These are phyloP conservation scores for Anarrhichthys ocellatus DNA, from an alignment of 2,113 vertebrate genomes.

Conservation along the genomic window DNA sequence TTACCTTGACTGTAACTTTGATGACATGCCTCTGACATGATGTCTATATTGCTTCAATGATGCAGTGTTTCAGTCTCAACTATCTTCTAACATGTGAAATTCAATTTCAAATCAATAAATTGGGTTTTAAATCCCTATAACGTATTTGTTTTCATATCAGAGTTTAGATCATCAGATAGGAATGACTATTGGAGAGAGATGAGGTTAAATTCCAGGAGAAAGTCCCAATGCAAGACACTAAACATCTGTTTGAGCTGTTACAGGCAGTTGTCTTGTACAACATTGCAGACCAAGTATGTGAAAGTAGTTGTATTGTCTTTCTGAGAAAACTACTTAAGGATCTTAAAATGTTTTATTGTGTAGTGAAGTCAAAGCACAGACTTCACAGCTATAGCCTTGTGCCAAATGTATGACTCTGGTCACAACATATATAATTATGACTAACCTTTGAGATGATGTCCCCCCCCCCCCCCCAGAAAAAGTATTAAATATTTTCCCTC, in stretches of 20 bases:
- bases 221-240: slow-evolving; percentile 37
- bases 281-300: slow-evolving; percentile 13
- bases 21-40: not conserved
- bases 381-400: slow-evolving; percentile 8
- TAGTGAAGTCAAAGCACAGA: slow-evolving; percentile 25
- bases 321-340: not conserved
- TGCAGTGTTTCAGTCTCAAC: slow-evolving; percentile 14
- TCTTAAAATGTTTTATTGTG: slow-evolving; percentile 7
- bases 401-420: slow-evolving; percentile 10
- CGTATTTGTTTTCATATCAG: slow-evolving; percentile 37
- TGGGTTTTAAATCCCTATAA: not conserved
- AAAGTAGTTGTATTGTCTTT: slow-evolving; percentile 11
- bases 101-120: slow-evolving; percentile 30
- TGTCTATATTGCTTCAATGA: not conserved
- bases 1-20: not conserved
- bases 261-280: slow-evolving; percentile 43
- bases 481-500: slow-evolving; percentile 32
- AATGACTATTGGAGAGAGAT: slow-evolving; percentile 20
- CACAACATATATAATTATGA: slow-evolving; percentile 38
- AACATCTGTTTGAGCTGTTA: slow-evolving; percentile 61
- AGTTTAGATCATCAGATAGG: slow-evolving; percentile 31
- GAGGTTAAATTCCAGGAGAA: slow-evolving; percentile 21
- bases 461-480: not conserved
- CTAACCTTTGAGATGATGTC: slow-evolving; percentile 54
- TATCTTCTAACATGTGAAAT: slow-evolving; percentile 10